Base-by-base conservation (phyloP, 2,113 vertebrate species). In the Tetraodon nigroviridis region DNA sequence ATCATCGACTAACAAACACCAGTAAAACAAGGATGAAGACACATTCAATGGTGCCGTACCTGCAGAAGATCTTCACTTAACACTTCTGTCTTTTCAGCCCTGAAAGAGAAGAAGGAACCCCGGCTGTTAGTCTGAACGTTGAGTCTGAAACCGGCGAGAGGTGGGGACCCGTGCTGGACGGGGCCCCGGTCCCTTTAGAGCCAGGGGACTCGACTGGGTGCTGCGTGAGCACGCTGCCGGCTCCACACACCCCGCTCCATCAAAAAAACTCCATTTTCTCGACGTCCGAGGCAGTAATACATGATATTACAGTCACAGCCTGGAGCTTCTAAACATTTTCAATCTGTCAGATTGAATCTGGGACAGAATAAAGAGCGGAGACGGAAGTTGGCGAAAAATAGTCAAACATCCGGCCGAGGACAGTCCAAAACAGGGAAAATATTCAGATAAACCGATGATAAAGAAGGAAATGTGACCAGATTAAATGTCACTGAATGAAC, bases 71-170 rank as follows among this genome's bases (percentile, higher is more conserved):
- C 87, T 17, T 89, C 87, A 67, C 86, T 87, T 61, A 89, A 62
- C 13, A 89, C 87, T 81, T 89, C 87, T 18, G 87, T 89, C 78
- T 89, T 89, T 69, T 89, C 87, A 67, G 87, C 87, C 51, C 87
- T 89, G 75, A 7, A 81, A 74, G 44, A 70, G 27, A 65, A 64
- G n/a, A 76, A 21, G 55, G 47, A 17, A 54, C 32, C 10, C 10
- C 4, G 21, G 18, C 41, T 29, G 53, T 76, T 52, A 82, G 58
- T 3, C 15, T 55, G 40, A 51, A 21, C 11, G 32, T 11, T 37
- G 32, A 37, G 12, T 37, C 11, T 27, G 5, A 27, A 27, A 4
- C 24, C 7, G 32, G 7, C 32, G 12, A 37, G 32, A 37, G 32
- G 7, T 37, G 32, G 32, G 8, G 12, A 37, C 8, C 7, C 32